phyloP scores from a whole-genome alignment of 2,113 vertebrate species.

The Megaceryle maxima region DNA sequence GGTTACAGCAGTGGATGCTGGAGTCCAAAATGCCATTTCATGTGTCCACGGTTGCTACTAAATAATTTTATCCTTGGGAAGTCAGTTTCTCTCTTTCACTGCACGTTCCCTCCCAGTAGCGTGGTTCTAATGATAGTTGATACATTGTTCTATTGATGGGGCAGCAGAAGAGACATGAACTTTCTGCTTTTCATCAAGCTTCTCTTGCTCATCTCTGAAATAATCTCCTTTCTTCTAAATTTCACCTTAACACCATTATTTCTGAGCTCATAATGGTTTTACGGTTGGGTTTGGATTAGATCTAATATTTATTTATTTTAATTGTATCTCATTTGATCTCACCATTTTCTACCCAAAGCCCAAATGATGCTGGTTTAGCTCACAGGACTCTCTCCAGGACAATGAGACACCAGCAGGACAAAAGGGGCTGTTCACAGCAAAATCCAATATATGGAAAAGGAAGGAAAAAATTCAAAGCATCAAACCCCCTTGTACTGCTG shows the following conservation, averaged over 20 bases:
- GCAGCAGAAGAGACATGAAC: neutral
- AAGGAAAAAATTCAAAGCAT: neutral
- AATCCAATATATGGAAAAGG: rapidly evolving
- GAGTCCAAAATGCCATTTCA: neutral
- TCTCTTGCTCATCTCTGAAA: neutral
- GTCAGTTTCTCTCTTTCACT: neutral
- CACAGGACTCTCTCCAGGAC: rapidly evolving
- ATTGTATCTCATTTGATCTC: neutral
- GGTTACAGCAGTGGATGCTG: neutral
- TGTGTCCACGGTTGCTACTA: neutral
- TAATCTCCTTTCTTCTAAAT: no score
- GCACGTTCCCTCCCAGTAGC: neutral
- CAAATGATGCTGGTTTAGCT: rapidly evolving
- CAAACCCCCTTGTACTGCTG: neutral
- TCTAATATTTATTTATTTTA: neutral
- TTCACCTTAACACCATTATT: neutral
- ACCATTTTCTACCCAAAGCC: neutral
- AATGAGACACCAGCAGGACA: neutral
- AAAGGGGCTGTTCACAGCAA: neutral
- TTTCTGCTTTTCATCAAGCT: neutral
- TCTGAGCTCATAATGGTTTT: neutral
- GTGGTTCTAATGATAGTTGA: neutral
- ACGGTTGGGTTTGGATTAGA: neutral
- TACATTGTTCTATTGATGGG: neutral
- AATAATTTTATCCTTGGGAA: neutral